Base-by-base conservation (phyloP, 2,797 vertebrate species). In the Luscinia megarhynchos region DNA sequence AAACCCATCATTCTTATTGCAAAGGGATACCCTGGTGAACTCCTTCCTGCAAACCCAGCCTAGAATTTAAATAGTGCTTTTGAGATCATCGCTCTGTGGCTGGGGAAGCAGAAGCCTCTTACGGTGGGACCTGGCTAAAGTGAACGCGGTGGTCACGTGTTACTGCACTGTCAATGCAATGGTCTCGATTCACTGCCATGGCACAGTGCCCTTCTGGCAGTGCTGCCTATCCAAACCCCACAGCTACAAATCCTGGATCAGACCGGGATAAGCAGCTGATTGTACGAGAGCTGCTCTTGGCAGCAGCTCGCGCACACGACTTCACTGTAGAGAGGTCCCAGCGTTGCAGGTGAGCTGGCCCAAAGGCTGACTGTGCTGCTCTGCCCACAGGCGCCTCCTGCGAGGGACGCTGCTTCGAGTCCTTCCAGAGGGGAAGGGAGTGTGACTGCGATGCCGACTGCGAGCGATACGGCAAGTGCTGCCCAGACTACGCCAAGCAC, bases 371-470 rank as follows among this genome's bases (percentile, higher is more conserved):
- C 41, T 7, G 21, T 26, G 36, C 30, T 78, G 32, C 63, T 80
- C 78, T 93, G 83, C 96, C 34, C 22, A 62, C 97, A 99, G 99
- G 97, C 24, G 69, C 90, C 90, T 99, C 99, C 10, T 99, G 99
- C 94, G 98, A 96, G 97, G 99, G 99, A 32, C 98, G 99, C 19
- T 99, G 99, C 96, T 99, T 98, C 8, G 99, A 99, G 93, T 2
- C 27, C 72, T 99, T 99, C 51, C 96, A 95, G 46, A 97, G 99
- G 93, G 99, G 99, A 24, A 97, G 98, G 41, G 88, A 82, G 66
- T 99, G 99, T 18, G 98, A 97, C 97, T 99, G 99, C 23, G 99
- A 99, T 13, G 3, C 91, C 1, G 97, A 98, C 0, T 99, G 99
- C 62, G 18, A 55, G 3, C 94, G 96, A 15, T 99, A 84, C 8